Base-by-base conservation (phyloP, 2,113 vertebrate species). In the Lycocorax pyrrhopterus region DNA sequence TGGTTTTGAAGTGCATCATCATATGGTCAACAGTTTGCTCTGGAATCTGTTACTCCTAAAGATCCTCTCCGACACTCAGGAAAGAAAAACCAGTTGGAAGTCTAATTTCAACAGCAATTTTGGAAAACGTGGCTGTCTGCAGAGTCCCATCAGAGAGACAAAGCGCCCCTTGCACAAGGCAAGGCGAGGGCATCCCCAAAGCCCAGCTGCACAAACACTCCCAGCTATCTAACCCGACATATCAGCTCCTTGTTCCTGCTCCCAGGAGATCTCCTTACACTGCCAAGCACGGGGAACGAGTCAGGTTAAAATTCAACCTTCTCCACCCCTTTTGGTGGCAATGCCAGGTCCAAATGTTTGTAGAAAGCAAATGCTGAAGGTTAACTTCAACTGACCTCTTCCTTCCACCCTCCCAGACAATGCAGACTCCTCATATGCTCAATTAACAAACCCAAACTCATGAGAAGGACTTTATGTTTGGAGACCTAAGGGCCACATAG, bases 271-370 rank as follows among this genome's bases (percentile, higher is more conserved):
- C 93, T 86, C 94, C 83, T 89, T 30, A 60, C 59, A 26, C 90
- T 51, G 83, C 94, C 89, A 88, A 86, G 94, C 94, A 90, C 23
- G 1, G 68, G 39, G 90, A 95, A 63, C 23, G 22, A 55, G 83
- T 39, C 86, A 51, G 95, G 96, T 97, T 97, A 95, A 95, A 95
- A 94, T 92, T 92, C 93, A 96, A 95, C 95, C 87, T 94, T 76
- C 95, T 81, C 95, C 93, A 89, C 76, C 91, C 89, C 52, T 81
- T 73, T 7, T 35, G 72, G 89, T 71, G 91, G 80, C 94, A 87
- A 46, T 9, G 47, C 64, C 94, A 90, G 80, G 47, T 56, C 63
- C 26, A 47, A 89, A 73, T 47, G 73, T 69, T 90, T 89, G 74
- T 16, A 78, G 68, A 90, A 94, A 81, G 94, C 80, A 89, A 94